Percentiles rank a stretch among this genome's conserved stretches.
Conservation (phyloP, 2,113 vertebrate genomes). For the Muntiacus muntjak region DNA sequence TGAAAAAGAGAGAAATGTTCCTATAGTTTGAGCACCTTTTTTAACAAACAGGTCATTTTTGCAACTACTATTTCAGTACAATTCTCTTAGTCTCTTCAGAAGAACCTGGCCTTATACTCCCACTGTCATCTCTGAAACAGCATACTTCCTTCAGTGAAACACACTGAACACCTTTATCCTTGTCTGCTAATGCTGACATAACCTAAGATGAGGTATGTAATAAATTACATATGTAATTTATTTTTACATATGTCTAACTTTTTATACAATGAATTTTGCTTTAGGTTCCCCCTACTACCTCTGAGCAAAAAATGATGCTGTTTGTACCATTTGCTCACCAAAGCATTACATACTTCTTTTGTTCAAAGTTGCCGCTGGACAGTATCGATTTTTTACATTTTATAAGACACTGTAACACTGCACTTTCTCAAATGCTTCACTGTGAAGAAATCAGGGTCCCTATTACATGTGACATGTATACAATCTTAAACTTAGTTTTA, state of each 20-base stretch:
- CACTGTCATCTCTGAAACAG: background rate
- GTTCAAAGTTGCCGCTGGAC: background rate
- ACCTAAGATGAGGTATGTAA: no score
- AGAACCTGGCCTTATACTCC: background rate
- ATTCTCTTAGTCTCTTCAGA: background rate
- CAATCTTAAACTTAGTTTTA: background rate
- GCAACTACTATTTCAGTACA: background rate
- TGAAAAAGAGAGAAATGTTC: background rate
- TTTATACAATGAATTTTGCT: background rate
- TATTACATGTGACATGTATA: background rate
- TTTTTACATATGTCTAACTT: background rate
- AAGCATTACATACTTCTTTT: background rate
- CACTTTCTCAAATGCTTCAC: background rate
- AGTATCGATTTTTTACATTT: background rate
- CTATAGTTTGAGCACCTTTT: background rate
- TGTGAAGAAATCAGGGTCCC: background rate
- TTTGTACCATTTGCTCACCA: background rate
- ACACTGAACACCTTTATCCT: background rate
- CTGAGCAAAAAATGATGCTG: background rate
- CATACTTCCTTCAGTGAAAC: background rate
- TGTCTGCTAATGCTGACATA: background rate
- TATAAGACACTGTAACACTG: background rate
- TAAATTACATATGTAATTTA: background rate
- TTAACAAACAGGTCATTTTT: background rate
- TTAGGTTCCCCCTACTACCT: background rate